Percentiles rank a stretch among this genome's conserved stretches.
These are phyloP conservation scores for Patiria pectinifera DNA, from an alignment of 53 echinoderm and acorn worm genomes.

Conservation along the genomic window DNA sequence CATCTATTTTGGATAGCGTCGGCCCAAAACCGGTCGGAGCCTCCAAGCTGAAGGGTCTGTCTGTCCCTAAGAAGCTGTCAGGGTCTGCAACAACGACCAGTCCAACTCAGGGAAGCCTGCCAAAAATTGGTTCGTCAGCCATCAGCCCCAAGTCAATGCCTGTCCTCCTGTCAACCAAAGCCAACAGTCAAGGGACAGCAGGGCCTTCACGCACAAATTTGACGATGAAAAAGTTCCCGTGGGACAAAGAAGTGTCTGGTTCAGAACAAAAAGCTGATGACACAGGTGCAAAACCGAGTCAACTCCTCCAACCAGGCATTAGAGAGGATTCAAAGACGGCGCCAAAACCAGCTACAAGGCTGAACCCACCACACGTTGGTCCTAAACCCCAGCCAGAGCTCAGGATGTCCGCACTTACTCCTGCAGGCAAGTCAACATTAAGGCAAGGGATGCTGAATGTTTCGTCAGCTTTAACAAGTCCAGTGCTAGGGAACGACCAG, in stretches of 20 bases:
- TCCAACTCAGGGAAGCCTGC: conserved; percentile 42
- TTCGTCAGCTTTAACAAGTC: conserved; percentile 30
- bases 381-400: neutral
- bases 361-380: conserved; percentile 1
- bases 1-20: conserved; percentile 70
- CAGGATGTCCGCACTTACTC: neutral
- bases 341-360: conserved; percentile 37
- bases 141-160: conserved; percentile 69
- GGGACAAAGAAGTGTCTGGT: conserved; percentile 56
- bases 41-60: conserved; percentile 82
- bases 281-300: neutral
- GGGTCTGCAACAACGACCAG: conserved; percentile 31
- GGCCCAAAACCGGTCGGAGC: conserved; percentile 42
- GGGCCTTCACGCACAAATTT: conserved; percentile 57
- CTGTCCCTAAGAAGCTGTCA: conserved; percentile 82
- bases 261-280: conserved; percentile 33
- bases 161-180: conserved; percentile 58
- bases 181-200: conserved; percentile 5
- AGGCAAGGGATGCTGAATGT: conserved; percentile 56
- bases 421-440: conserved; percentile 46
- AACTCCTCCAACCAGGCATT: neutral
- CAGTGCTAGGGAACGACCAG: conserved; percentile 29
- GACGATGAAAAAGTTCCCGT: conserved; percentile 74
- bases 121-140: conserved; percentile 63
- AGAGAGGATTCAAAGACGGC: neutral